Evolutionary conservation across 2,888 invertebrate species (phyloP).

Genomic region (Chymomyza caudatula): DNA sequence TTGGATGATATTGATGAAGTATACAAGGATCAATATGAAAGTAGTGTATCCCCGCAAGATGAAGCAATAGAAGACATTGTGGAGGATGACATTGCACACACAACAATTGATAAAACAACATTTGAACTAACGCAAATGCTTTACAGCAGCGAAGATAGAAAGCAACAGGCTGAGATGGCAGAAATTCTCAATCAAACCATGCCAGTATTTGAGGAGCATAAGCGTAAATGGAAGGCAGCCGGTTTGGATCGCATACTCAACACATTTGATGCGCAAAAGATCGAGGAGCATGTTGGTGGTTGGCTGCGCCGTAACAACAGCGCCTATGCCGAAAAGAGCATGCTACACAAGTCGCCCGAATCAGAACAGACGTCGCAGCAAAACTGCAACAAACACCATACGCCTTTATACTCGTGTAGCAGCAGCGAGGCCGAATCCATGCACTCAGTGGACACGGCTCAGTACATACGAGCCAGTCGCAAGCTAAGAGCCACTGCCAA

Average conservation of each 20-base stretch:
- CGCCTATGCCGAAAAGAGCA: slow-evolving; percentile 33
- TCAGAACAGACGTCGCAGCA: background rate
- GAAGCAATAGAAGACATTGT: slow-evolving; percentile 39
- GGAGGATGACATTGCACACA: slow-evolving; percentile 32
- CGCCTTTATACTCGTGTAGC: background rate
- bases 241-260: slow-evolving; percentile 69
- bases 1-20: slow-evolving; percentile 27
- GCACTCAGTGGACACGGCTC: slow-evolving; percentile 73
- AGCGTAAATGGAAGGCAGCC: slow-evolving; percentile 67
- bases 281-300: slow-evolving; percentile 68
- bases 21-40: slow-evolving; percentile 26
- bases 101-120: slow-evolving; percentile 36
- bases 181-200: slow-evolving; percentile 67
- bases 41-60: background rate
- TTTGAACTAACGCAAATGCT: slow-evolving; percentile 48
- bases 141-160: slow-evolving; percentile 31
- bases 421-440: slow-evolving; percentile 64
- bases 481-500: slow-evolving; percentile 39
- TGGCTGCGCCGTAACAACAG: slow-evolving; percentile 71
- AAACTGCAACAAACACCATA: background rate
- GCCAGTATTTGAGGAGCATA: slow-evolving; percentile 66
- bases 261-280: slow-evolving; percentile 70
- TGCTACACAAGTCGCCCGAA: background rate
- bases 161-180: slow-evolving; percentile 23
- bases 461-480: slow-evolving; percentile 70